phyloP scores from a whole-genome alignment of 2,888 invertebrate species.

The Icerya purchasi region DNA sequence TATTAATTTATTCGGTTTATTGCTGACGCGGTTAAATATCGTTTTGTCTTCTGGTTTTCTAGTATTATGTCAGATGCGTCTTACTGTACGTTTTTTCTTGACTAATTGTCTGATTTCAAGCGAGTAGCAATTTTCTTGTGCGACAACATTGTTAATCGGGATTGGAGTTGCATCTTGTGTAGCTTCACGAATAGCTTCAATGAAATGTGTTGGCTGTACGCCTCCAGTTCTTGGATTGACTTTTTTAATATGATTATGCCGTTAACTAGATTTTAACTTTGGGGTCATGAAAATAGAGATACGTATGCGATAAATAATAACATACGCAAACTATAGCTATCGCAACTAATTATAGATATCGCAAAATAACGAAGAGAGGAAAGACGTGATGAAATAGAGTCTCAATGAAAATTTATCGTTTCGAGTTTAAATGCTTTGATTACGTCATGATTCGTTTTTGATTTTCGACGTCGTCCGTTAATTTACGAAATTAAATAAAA shows the following conservation, averaged over 20 bases:
- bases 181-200: neutral
- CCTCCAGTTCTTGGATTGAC: neutral
- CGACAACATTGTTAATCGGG: neutral
- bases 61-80: neutral
- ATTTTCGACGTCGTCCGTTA: too few relatives aligned
- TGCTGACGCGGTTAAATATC: neutral
- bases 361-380: too few relatives aligned
- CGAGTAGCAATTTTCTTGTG: neutral
- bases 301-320: too few relatives aligned
- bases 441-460: too few relatives aligned
- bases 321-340: too few relatives aligned
- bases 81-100: neutral
- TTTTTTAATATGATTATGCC: slow-evolving; percentile 1
- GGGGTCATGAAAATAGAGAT: too few relatives aligned
- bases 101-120: neutral
- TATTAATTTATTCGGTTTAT: neutral
- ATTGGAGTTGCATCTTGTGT: neutral
- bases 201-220: neutral
- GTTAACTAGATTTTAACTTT: too few relatives aligned
- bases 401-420: too few relatives aligned
- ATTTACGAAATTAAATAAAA: too few relatives aligned
- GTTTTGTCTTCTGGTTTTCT: neutral
- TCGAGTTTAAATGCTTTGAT: too few relatives aligned
- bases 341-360: too few relatives aligned
- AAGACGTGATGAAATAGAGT: too few relatives aligned